Evolutionary conservation across 2,888 invertebrate genomes (phyloP).

Genomic region (Thelaira solivaga): DNA sequence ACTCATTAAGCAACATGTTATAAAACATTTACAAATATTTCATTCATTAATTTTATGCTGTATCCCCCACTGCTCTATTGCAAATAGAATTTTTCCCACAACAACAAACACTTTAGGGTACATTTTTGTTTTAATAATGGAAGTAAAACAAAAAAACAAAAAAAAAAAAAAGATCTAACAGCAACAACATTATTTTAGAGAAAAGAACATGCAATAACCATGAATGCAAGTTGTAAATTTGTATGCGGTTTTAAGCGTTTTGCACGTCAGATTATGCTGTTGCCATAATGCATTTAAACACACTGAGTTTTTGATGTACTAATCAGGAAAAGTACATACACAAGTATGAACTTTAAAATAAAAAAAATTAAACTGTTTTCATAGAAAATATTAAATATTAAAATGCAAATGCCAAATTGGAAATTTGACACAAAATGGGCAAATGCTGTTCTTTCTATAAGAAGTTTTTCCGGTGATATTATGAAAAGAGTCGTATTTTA

Average conservation of each 20-base stretch:
- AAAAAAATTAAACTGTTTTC: not conserved
- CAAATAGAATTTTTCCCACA: not conserved
- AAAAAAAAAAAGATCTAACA: no score
- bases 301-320: slow-evolving; percentile 49
- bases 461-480: not conserved
- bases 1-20: not conserved
- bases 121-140: slow-evolving; percentile 19
- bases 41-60: not conserved
- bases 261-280: slow-evolving; percentile 63
- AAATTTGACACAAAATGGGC: not conserved
- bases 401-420: not conserved
- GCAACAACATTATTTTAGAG: slow-evolving; percentile 15
- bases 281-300: slow-evolving; percentile 59
- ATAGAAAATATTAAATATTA: not conserved
- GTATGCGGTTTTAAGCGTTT: slow-evolving; percentile 62
- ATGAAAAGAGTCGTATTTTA: no score
- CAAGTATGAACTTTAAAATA: not conserved
- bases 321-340: slow-evolving; percentile 28
- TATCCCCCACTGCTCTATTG: not conserved
- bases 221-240: slow-evolving; percentile 57
- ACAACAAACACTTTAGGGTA: not conserved
- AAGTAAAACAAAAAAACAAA: no score
- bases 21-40: slow-evolving; percentile 15
- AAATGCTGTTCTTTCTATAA: no score
- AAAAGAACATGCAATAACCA: slow-evolving; percentile 49